Percentiles rank a stretch among this genome's conserved stretches.
Evolutionary conservation across 2,113 vertebrate genomes (phyloP).

Genomic region (Aegotheles bennettii): DNA sequence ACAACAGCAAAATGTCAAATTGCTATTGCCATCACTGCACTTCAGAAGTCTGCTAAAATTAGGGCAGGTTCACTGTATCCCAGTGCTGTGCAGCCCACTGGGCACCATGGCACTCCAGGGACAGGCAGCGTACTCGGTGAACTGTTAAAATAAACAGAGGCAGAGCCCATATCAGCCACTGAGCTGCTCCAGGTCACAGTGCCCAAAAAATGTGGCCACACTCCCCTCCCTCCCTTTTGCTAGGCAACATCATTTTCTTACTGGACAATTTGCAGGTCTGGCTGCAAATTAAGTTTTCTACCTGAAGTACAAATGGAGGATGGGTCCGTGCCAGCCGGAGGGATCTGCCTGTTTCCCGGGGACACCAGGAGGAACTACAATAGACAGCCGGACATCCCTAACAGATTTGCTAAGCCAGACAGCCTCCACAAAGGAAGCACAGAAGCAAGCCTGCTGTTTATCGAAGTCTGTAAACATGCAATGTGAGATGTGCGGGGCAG

Average conservation of each 20-base stretch:
- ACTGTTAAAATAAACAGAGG: background rate
- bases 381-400: background rate
- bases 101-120: background rate
- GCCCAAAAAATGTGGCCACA: background rate
- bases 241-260: background rate
- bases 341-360: background rate
- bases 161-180: background rate
- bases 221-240: background rate
- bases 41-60: background rate
- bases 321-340: background rate
- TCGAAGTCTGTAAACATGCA: background rate
- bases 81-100: background rate
- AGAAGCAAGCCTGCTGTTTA: background rate
- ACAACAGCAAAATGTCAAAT: background rate
- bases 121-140: background rate
- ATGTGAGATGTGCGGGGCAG: background rate
- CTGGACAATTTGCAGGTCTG: background rate
- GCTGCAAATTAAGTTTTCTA: background rate
- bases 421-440: background rate
- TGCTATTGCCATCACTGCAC: background rate
- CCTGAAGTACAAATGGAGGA: background rate
- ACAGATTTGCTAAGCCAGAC: background rate
- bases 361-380: constrained; percentile 4
- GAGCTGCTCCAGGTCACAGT: background rate
- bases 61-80: too few relatives aligned